Base-by-base conservation (phyloP, 1,140 invertebrate species). In the Cryptotermes secundus region DNA sequence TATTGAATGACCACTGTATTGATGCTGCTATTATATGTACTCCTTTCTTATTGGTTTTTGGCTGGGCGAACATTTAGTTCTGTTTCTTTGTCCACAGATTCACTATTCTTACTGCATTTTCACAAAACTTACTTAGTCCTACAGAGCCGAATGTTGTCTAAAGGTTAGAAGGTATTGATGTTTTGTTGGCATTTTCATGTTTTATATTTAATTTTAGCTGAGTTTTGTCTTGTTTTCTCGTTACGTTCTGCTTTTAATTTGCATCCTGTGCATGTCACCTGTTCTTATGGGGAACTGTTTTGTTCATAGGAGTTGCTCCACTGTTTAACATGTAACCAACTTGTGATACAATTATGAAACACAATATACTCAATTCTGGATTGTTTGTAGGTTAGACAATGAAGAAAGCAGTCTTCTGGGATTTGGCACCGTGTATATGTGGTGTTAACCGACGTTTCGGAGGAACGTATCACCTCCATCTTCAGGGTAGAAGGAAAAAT, bases 101-200 rank as follows among this genome's bases (percentile, higher is more conserved):
- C 84, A 53, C 38, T 84, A 81, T 81, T 34, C 84, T 84, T 84
- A 84, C 84, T 59, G 38, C 84, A 84, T 72, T 84, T 84, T 84
- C 84, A 59, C 84, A 84, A 81, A 84, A 81, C 84, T 81, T 84
- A 34, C 80, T 84, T 81, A 84, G 53, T 79, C 80, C 80, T 81
- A 72, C 84, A 53, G 84, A 84, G 84, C 80, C 79, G 84, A 84
- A 42, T 84, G 42, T 34, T 83, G 53, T 83, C 26, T 80, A 34
- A 84, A 84, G 84, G 84, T 84, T 84, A 82, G 84, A 80, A 34
- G 34, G n/a, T 81, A 80, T 45, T 26, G 34, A 81, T 65, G 42
- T 80, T 84, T 31, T 79, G 83, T 84, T 84, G 79, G 34, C 38
- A 81, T 38, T 42, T 81, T 24, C 34, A 83, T 83, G 72, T 81